phyloP scores from a whole-genome alignment of 1,140 invertebrate genomes.

The Trissolcus basalis region DNA sequence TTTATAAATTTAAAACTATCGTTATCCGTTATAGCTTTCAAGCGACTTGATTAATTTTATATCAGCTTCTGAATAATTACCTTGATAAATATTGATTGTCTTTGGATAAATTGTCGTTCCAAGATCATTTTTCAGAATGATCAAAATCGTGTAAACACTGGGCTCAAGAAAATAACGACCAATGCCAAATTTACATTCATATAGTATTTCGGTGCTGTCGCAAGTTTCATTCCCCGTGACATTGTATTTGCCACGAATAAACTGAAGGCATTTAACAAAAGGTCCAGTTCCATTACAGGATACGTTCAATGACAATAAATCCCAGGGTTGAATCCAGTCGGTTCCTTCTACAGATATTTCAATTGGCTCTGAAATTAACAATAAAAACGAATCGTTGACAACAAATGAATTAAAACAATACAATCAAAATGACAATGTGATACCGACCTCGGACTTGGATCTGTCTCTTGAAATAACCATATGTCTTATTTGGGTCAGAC shows the following conservation, averaged over 20 bases:
- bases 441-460: constrained; percentile 79
- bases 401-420: not conserved
- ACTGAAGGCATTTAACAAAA: constrained; percentile 82
- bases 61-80: no score
- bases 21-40: no score
- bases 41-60: no score
- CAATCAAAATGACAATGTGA: constrained; percentile 12
- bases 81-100: constrained; percentile 87
- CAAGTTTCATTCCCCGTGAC: constrained; percentile 87
- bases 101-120: constrained; percentile 81
- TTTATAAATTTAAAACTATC: no score
- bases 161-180: constrained; percentile 81
- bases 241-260: constrained; percentile 82
- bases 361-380: constrained; percentile 80
- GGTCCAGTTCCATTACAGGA: constrained; percentile 84
- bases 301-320: constrained; percentile 83
- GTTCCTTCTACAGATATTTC: constrained; percentile 82
- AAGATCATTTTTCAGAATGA: constrained; percentile 85
- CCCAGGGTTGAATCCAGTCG: constrained; percentile 88
- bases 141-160: constrained; percentile 82
- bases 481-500: constrained; percentile 81
- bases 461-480: constrained; percentile 83
- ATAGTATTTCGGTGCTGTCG: constrained; percentile 57
- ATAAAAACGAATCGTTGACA: constrained; percentile 22
- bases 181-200: constrained; percentile 80